Evolutionary conservation across 2,797 vertebrate genomes (phyloP).

Genomic region (Ataeniobius toweri): DNA sequence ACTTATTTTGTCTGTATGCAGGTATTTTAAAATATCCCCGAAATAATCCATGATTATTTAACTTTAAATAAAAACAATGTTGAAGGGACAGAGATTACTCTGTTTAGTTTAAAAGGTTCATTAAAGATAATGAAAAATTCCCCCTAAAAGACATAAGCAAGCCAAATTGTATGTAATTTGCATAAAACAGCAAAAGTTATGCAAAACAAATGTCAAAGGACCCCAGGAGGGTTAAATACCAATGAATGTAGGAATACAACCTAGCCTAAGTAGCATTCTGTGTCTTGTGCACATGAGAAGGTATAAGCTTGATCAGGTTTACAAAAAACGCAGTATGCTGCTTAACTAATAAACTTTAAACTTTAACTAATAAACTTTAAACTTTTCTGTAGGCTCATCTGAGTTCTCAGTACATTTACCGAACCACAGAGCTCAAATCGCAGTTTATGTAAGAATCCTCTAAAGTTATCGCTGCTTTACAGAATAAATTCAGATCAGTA

Average conservation of each 20-base stretch:
- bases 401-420: constrained; percentile 16
- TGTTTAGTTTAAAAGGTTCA: not conserved
- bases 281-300: not conserved
- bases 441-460: constrained; percentile 25
- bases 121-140: no score
- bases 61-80: not conserved
- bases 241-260: not conserved
- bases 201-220: not conserved
- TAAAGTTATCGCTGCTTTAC: constrained; percentile 23
- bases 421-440: constrained; percentile 22
- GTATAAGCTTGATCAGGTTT: not conserved
- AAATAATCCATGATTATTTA: no score
- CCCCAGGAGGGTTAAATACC: not conserved
- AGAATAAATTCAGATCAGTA: constrained; percentile 5
- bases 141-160: no score
- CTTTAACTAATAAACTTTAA: constrained; percentile 10
- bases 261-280: not conserved
- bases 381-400: constrained; percentile 26
- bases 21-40: no score
- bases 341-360: constrained; percentile 8
- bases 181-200: not conserved
- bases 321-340: constrained; percentile 1
- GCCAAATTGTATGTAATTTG: not conserved
- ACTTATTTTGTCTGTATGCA: no score
- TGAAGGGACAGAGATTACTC: not conserved